Percentiles rank a stretch among this genome's conserved stretches.
phyloP scores from a whole-genome alignment of 2,888 invertebrate species.

The Oligia fasciuncula region DNA sequence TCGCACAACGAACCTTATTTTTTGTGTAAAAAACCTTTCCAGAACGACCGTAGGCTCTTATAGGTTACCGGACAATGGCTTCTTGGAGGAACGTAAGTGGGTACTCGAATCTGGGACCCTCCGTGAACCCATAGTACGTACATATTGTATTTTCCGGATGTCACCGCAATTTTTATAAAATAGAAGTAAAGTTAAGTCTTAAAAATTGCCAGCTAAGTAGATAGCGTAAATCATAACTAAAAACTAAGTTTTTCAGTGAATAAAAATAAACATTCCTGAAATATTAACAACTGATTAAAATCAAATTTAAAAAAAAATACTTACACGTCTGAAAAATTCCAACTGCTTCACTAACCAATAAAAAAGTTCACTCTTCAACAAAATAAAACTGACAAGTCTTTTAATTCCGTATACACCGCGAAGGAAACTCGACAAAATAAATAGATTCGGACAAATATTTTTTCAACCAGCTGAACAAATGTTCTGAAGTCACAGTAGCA shows the following conservation, averaged over 20 bases:
- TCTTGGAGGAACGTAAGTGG: constrained; percentile 42
- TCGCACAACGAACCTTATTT: neutral
- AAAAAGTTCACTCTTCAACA: constrained; percentile 68
- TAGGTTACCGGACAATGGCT: constrained; percentile 42
- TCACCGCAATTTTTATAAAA: neutral
- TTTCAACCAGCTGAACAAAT: constrained; percentile 38
- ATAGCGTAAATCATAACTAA: neutral
- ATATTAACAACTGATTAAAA: neutral
- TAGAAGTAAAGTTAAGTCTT: no score
- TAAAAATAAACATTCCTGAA: neutral
- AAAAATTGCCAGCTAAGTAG: neutral
- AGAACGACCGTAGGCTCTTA: constrained; percentile 13
- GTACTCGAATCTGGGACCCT: constrained; percentile 46
- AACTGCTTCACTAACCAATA: constrained; percentile 57
- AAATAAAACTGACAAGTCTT: constrained; percentile 55
- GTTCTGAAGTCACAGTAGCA: constrained; percentile 48
- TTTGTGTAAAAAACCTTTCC: constrained; percentile 13
- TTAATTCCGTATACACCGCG: constrained; percentile 35
- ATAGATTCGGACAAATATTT: constrained; percentile 48
- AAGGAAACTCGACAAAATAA: constrained; percentile 42
- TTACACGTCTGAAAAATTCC: constrained; percentile 50
- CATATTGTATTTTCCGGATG: constrained; percentile 1
- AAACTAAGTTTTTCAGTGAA: neutral
- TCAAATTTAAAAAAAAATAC: constrained; percentile 38
- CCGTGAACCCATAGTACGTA: neutral